A percentile compares a stretch with the other conserved stretches of the same genome.
These are phyloP conservation scores for Pelodytes ibericus DNA, from an alignment of 2,797 vertebrate genomes.

Conservation along the genomic window DNA sequence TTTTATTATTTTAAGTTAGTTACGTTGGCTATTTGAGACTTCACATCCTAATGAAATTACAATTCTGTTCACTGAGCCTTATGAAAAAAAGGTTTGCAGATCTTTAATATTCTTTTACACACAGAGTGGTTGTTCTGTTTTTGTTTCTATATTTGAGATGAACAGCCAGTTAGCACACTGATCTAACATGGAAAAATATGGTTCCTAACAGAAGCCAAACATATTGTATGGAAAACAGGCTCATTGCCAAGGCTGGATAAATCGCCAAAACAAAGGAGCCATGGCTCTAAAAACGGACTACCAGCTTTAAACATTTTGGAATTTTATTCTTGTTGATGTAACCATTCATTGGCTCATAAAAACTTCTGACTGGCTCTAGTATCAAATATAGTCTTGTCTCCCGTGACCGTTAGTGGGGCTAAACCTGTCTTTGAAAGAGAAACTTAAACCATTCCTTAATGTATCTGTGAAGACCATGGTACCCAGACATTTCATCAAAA, in stretches of 20 bases:
- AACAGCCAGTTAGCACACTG: constrained; percentile 5
- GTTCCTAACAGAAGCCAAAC: neutral
- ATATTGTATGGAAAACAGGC: neutral
- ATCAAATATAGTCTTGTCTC: neutral
- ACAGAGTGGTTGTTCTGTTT: constrained; percentile 10
- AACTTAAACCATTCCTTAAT: neutral
- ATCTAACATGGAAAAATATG: constrained; percentile 15
- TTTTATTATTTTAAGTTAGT: constrained; percentile 49
- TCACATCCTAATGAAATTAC: constrained; percentile 59
- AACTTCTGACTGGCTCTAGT: neutral
- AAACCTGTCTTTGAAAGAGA: neutral
- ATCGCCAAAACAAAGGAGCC: neutral
- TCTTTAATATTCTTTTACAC: neutral
- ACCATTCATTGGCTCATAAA: neutral
- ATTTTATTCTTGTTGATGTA: neutral
- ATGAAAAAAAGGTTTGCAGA: neutral
- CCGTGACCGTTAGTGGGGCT: neutral
- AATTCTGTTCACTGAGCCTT: constrained; percentile 58
- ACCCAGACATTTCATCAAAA: neutral
- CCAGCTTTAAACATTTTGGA: neutral
- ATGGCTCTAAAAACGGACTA: neutral
- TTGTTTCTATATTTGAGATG: constrained; percentile 19
- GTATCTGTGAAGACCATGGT: neutral
- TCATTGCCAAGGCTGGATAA: neutral
- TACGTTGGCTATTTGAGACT: constrained; percentile 60